These are phyloP conservation scores for Helicolenus hilgendorfi DNA, from an alignment of 2,797 vertebrate species.

Conservation along the genomic window DNA sequence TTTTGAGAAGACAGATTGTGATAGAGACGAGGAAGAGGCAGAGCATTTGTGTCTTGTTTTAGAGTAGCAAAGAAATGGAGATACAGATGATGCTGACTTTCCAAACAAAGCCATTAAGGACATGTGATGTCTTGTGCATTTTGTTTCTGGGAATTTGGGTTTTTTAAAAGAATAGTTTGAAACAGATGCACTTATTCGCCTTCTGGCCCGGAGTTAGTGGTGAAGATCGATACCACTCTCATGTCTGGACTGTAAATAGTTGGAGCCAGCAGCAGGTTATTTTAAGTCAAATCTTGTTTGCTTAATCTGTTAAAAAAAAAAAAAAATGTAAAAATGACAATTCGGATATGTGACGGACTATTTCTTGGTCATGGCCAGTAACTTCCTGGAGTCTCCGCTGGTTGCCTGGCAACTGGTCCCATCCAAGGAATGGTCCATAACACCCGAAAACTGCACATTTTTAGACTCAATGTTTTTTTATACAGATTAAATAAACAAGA, in stretches of 20 bases:
- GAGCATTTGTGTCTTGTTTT: background rate
- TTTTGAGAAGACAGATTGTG: slow-evolving; percentile 54
- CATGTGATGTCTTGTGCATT: background rate
- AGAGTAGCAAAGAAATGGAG: background rate
- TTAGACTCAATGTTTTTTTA: too few relatives aligned
- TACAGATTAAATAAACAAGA: background rate
- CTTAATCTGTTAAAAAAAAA: background rate
- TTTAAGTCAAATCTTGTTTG: background rate
- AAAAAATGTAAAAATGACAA: background rate
- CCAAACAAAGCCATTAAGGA: background rate
- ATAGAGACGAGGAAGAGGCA: slow-evolving; percentile 29
- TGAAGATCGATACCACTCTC: background rate
- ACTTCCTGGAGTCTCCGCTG: background rate
- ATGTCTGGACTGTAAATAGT: background rate
- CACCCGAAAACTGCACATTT: too few relatives aligned
- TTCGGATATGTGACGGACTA: background rate
- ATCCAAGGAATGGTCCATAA: background rate
- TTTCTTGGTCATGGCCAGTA: background rate
- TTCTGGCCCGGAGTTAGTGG: background rate
- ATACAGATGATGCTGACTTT: background rate
- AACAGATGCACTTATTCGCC: background rate
- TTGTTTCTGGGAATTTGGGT: background rate
- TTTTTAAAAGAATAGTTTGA: background rate
- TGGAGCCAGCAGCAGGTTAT: background rate
- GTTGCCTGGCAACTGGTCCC: slow-evolving; percentile 7